phyloP scores from a whole-genome alignment of 2,113 vertebrate species.

The Sus scrofa region DNA sequence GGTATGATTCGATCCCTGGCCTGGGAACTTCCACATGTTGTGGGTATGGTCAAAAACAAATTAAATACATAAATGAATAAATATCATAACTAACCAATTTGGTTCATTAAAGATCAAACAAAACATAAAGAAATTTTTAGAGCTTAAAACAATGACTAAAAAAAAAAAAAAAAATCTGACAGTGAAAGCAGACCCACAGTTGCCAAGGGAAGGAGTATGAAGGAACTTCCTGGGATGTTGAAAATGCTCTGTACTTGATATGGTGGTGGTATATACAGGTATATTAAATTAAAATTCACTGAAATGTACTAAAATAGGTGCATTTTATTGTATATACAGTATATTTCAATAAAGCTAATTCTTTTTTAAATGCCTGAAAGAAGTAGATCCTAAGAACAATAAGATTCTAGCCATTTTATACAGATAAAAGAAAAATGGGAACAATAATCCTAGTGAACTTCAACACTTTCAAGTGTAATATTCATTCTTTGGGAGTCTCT shows the following conservation, averaged over 20 bases:
- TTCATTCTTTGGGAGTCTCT: not conserved
- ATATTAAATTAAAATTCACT: not conserved
- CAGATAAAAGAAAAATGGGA: not conserved
- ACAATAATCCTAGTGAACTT: not conserved
- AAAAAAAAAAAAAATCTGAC: conserved; percentile 23
- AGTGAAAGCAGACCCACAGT: not conserved
- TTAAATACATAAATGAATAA: too few relatives aligned
- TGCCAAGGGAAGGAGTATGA: not conserved
- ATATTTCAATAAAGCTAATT: not conserved
- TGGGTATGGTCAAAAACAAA: too few relatives aligned
- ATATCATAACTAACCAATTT: not conserved
- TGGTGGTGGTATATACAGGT: not conserved
- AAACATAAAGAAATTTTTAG: conserved; percentile 34
- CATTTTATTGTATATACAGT: not conserved
- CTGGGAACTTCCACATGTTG: too few relatives aligned
- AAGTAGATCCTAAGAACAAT: not conserved
- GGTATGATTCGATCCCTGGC: too few relatives aligned
- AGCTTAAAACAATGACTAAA: not conserved
- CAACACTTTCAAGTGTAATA: not conserved
- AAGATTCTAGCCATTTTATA: conserved; percentile 30
- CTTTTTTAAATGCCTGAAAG: not conserved
- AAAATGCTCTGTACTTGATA: not conserved
- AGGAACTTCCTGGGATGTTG: not conserved
- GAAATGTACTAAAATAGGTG: not conserved
- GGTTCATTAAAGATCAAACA: not conserved